These are phyloP conservation scores for Palloptera scutellata DNA, from an alignment of 2,888 invertebrate species.

Conservation along the genomic window DNA sequence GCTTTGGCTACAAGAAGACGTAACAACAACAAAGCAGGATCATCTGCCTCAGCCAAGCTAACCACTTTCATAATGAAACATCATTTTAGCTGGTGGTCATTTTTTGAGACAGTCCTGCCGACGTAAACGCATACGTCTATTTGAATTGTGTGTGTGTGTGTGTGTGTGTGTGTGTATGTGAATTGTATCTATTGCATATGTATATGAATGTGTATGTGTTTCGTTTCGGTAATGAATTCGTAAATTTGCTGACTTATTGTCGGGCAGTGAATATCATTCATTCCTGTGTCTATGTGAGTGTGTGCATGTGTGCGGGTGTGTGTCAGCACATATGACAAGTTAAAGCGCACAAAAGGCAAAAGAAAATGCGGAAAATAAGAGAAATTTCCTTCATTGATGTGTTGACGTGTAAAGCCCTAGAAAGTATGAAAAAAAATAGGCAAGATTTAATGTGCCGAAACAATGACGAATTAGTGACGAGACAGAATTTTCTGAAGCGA, in stretches of 20 bases:
- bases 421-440: neutral
- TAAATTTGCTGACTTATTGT: constrained; percentile 52
- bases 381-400: neutral
- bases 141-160: neutral
- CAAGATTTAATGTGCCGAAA: constrained; percentile 57
- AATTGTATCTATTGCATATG: constrained; percentile 5
- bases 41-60: neutral
- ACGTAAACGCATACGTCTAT: neutral
- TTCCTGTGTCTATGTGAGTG: constrained; percentile 26
- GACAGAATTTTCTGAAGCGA: constrained; percentile 55
- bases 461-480: constrained; percentile 59
- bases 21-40: neutral
- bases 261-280: constrained; percentile 56
- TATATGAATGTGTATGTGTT: neutral
- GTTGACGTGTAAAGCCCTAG: neutral
- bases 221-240: constrained; percentile 22
- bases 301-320: too few species aligned
- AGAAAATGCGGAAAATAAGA: too few species aligned
- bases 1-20: too few species aligned
- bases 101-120: neutral
- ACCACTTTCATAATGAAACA: constrained; percentile 21
- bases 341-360: too few species aligned
- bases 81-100: neutral
- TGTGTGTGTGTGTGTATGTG: neutral
- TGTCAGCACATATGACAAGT: too few species aligned